Conservation (phyloP, 64 coral and sea anemone species). For the Porites lutea region DNA sequence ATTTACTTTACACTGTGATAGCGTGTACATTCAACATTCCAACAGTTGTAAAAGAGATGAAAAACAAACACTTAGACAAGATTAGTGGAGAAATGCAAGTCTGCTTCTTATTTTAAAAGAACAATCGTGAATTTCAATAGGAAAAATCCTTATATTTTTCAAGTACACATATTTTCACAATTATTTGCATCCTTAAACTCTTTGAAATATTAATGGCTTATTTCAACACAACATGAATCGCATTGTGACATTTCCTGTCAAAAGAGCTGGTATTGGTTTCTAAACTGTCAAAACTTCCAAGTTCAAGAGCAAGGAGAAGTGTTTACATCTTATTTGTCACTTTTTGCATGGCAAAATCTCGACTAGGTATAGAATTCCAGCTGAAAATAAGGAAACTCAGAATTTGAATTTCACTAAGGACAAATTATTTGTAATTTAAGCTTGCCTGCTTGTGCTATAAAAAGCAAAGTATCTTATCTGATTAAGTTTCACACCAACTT, state of each 20-base stretch:
- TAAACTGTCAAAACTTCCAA: slow-evolving; percentile 32
- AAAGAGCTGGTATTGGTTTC: slow-evolving; percentile 35
- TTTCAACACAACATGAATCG: not conserved
- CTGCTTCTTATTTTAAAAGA: not conserved
- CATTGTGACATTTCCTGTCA: slow-evolving; percentile 21
- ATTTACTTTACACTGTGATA: not conserved
- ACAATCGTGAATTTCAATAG: not conserved
- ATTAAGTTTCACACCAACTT: slow-evolving; percentile 3
- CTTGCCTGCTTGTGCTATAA: not conserved
- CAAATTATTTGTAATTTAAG: not conserved
- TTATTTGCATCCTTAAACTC: not conserved
- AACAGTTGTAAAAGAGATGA: not conserved
- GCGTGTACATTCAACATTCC: not conserved
- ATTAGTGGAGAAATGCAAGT: not conserved
- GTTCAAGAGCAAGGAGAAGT: not conserved
- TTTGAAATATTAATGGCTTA: slow-evolving; percentile 31
- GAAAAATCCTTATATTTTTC: not conserved
- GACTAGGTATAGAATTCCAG: not conserved
- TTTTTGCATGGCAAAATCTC: not conserved
- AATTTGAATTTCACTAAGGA: not conserved
- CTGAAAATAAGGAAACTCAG: not conserved
- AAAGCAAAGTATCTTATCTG: not conserved
- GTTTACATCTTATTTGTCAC: not conserved
- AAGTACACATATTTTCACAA: not conserved
- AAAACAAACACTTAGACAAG: too few species aligned